Evolutionary conservation across 2,888 invertebrate species (phyloP), one percentile per base, ranked within the genome.

Genomic region (Oxystoma pomonae): DNA sequence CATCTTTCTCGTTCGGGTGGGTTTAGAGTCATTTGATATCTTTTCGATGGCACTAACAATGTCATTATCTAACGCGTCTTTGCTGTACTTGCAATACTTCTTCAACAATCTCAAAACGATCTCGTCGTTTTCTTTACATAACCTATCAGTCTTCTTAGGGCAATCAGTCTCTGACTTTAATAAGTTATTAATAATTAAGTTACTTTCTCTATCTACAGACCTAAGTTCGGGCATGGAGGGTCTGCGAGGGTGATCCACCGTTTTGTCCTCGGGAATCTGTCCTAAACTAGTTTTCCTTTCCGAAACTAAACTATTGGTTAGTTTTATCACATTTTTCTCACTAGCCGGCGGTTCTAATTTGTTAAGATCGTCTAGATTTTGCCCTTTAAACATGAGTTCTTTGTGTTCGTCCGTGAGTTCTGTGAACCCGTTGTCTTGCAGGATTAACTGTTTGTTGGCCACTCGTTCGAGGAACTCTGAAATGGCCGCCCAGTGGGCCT

Each of bases 401-500:
- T 74, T 76, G 65, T 80, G 80, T 61, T 77, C 73, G 49, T 80
- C 80, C 56, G 79, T 80, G 62, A 81, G 73, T 67, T 80, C 80
- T 19, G 75, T 74, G 71, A 80, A 79, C 35, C 78, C 78, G 69
- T 80, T 76, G 60, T 80, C 77, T 80, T 81, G 86, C 62, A 87
- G 80, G 67, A 87, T 84, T 66, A 88, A 83, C 65, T 85, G 84
- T 69, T 86, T 86, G 71, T 86, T 86, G 68, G 87, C 85, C 61
- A 87, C 86, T 78, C 85, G 83, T 67, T 86, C 83, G 72, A 88
- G 82, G 77, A 88, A 86, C 76, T 87, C 86, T 63, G 86, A 84
- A 60, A 87, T 85, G 63, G 86, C 86, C 61, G 86, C 84, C 81
- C 86, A 86, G 73, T 87, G 87, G 58, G 86, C 86, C 72, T 86